phyloP scores from a whole-genome alignment of 1,140 invertebrate species.

The Colletes latitarsis region DNA sequence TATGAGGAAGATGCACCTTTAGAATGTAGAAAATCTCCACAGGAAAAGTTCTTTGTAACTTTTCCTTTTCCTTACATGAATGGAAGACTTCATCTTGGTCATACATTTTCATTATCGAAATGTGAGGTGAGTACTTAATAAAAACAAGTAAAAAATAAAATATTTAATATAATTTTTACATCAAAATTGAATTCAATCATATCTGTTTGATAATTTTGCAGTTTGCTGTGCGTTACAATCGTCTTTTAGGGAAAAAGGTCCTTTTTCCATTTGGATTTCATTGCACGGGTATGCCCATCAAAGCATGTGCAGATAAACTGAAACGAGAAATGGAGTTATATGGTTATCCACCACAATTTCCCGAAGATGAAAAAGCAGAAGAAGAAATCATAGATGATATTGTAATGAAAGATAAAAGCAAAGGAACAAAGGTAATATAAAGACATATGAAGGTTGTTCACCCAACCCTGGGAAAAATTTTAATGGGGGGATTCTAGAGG shows the following conservation, averaged over 20 bases:
- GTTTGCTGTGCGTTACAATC: slow-evolving; percentile 95
- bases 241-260: slow-evolving; percentile 94
- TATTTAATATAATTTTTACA: not conserved
- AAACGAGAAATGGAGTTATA: slow-evolving; percentile 95
- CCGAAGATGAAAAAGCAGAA: slow-evolving; percentile 82
- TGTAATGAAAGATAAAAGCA: slow-evolving; percentile 95
- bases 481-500: too few relatives aligned
- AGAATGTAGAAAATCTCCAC: slow-evolving; percentile 78
- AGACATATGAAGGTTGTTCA: too few relatives aligned
- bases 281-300: slow-evolving; percentile 98
- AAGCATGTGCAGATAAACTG: slow-evolving; percentile 98
- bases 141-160: not conserved
- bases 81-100: slow-evolving; percentile 97
- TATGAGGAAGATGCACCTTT: slow-evolving; percentile 91
- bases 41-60: slow-evolving; percentile 95
- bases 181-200: not conserved
- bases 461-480: too few relatives aligned
- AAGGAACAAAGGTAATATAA: slow-evolving; percentile 93
- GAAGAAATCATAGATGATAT: slow-evolving; percentile 83
- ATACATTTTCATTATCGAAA: slow-evolving; percentile 98
- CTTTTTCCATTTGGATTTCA: slow-evolving; percentile 99
- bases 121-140: slow-evolving; percentile 86
- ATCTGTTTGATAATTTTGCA: slow-evolving; percentile 72
- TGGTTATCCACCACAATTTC: slow-evolving; percentile 97
- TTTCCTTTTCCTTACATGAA: slow-evolving; percentile 99